A percentile compares a stretch with the other conserved stretches of the same genome.
Evolutionary conservation across 2,888 invertebrate species (phyloP).

Genomic region (Andrena flavipes): DNA sequence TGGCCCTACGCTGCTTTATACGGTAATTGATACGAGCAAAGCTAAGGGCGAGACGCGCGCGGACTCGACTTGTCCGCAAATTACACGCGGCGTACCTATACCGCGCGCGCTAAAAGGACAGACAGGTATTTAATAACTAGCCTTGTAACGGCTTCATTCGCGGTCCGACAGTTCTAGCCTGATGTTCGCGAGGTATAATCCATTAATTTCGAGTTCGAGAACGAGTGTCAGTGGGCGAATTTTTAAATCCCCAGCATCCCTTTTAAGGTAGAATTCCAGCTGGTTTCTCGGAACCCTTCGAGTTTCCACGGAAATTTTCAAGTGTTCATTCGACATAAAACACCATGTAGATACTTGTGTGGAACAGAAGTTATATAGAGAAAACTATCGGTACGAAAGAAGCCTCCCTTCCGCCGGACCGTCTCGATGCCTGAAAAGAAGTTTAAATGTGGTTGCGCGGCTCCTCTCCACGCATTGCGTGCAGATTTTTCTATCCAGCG

Average conservation of each 20-base stretch:
- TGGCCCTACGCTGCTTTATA: conserved; percentile 66
- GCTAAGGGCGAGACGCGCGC: conserved; percentile 64
- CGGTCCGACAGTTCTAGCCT: conserved; percentile 47
- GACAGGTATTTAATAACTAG: conserved; percentile 72
- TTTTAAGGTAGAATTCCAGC: neutral
- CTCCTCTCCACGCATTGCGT: neutral
- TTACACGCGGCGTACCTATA: conserved; percentile 61
- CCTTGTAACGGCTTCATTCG: conserved; percentile 71
- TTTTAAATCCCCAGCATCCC: neutral
- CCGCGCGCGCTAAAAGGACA: conserved; percentile 68
- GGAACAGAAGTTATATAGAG: too few relatives aligned
- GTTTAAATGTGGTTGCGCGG: conserved; percentile 2
- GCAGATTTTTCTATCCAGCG: conserved; percentile 37
- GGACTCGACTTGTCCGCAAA: conserved; percentile 66
- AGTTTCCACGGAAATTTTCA: neutral
- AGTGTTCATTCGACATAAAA: neutral
- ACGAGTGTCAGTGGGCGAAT: conserved; percentile 36
- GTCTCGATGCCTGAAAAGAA: neutral
- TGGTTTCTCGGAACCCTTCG: neutral
- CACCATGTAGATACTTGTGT: too few relatives aligned
- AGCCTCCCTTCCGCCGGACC: neutral
- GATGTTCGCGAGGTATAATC: neutral
- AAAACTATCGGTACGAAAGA: neutral
- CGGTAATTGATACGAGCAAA: conserved; percentile 75
- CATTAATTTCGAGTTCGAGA: conserved; percentile 2